Conservation (phyloP, 2,888 invertebrate genomes). For the Drosophila quasianomalipes region DNA sequence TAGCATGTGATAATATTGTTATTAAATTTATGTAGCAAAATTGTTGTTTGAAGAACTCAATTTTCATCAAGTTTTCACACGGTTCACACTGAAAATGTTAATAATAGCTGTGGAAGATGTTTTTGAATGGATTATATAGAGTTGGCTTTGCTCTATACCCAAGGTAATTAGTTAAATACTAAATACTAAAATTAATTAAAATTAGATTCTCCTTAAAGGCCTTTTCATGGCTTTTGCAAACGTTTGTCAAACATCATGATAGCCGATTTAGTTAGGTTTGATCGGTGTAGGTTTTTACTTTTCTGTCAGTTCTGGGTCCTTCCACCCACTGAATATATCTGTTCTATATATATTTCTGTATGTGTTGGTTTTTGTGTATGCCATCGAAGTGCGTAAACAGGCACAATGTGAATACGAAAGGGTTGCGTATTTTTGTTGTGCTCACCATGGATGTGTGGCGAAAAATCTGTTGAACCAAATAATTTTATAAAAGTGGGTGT, state of each 20-base stretch:
- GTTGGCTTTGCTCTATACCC: background rate
- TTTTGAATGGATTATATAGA: background rate
- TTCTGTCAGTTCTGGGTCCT: background rate
- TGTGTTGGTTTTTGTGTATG: conserved; percentile 3
- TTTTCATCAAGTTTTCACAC: background rate
- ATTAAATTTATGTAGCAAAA: background rate
- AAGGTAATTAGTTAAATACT: background rate
- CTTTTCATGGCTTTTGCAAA: background rate
- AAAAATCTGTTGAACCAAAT: conserved; percentile 27
- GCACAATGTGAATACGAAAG: conserved; percentile 44
- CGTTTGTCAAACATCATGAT: background rate
- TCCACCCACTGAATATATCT: conserved; percentile 1
- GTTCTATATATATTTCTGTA: conserved; percentile 1
- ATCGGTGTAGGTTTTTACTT: background rate
- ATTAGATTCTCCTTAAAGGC: background rate
- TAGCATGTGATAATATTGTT: background rate
- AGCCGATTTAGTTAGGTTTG: background rate
- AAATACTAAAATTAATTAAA: background rate
- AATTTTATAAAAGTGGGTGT: conserved; percentile 67
- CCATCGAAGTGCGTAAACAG: conserved; percentile 20
- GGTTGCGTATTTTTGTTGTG: conserved; percentile 47
- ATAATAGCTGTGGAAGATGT: background rate
- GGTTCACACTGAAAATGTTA: background rate
- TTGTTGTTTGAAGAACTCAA: background rate
- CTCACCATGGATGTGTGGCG: conserved; percentile 35